Evolutionary conservation across 2,797 vertebrate species (phyloP).

Genomic region (Etheostoma nigrum): DNA sequence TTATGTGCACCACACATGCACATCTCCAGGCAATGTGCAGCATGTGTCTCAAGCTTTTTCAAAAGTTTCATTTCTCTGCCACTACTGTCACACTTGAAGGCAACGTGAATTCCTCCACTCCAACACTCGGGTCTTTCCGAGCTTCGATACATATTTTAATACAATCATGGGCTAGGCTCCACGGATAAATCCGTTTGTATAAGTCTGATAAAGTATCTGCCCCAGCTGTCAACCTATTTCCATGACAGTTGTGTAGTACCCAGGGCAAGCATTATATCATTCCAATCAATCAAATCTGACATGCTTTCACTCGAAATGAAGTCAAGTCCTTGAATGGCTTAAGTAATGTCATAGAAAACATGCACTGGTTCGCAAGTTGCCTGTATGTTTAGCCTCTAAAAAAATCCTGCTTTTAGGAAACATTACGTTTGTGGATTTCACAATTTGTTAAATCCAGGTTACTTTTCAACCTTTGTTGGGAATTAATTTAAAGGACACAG

Average conservation of each 20-base stretch:
- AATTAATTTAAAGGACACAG: background rate
- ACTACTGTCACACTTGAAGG: slow-evolving; percentile 38
- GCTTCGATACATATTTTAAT: slow-evolving; percentile 77
- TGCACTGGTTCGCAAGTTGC: slow-evolving; percentile 45
- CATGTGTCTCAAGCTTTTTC: slow-evolving; percentile 16
- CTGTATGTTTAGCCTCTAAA: slow-evolving; percentile 31
- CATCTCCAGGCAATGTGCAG: slow-evolving; percentile 19
- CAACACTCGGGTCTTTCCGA: slow-evolving; percentile 45
- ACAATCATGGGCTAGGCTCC: slow-evolving; percentile 71
- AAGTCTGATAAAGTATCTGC: slow-evolving; percentile 84
- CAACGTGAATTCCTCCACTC: slow-evolving; percentile 51
- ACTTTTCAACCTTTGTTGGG: background rate
- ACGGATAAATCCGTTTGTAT: slow-evolving; percentile 82
- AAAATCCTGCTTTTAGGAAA: slow-evolving; percentile 56
- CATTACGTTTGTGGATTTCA: slow-evolving; percentile 21
- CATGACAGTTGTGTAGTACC: slow-evolving; percentile 74
- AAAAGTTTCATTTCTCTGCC: slow-evolving; percentile 8
- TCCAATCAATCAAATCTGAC: slow-evolving; percentile 85
- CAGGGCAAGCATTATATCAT: slow-evolving; percentile 75
- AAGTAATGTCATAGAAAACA: slow-evolving; percentile 76
- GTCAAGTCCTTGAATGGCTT: slow-evolving; percentile 78
- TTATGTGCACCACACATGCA: background rate
- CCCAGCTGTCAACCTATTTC: slow-evolving; percentile 85
- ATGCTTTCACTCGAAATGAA: slow-evolving; percentile 80
- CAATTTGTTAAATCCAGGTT: background rate